phyloP scores from a whole-genome alignment of 2,797 vertebrate genomes.

The Galaxias olidus region DNA sequence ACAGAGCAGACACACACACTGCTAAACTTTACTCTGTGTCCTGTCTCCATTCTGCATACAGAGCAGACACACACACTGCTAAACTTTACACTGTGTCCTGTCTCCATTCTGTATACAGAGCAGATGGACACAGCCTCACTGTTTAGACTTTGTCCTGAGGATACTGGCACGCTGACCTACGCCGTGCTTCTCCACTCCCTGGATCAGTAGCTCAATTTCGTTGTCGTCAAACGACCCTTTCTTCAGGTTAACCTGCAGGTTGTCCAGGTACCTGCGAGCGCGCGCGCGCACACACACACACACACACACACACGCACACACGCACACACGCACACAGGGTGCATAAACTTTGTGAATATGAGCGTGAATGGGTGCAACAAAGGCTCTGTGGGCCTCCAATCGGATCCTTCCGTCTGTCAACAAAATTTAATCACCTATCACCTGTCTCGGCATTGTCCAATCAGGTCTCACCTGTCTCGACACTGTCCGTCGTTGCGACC shows the following conservation, averaged over 20 bases:
- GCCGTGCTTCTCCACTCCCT: constrained; percentile 83
- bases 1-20: constrained; percentile 5
- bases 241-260: constrained; percentile 75
- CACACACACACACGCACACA: background rate
- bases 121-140: background rate
- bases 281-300: constrained; percentile 10
- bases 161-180: constrained; percentile 84
- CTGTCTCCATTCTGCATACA: too few relatives aligned
- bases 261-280: constrained; percentile 81
- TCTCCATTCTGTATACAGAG: background rate
- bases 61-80: background rate
- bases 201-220: constrained; percentile 76
- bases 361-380: too few relatives aligned
- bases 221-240: constrained; percentile 80
- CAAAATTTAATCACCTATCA: constrained; percentile 36
- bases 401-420: too few relatives aligned
- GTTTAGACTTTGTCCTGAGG: background rate
- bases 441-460: background rate
- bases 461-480: constrained; percentile 81
- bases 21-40: too few relatives aligned
- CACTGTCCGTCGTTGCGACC: constrained; percentile 86
- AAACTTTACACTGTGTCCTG: background rate
- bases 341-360: too few relatives aligned
- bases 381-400: too few relatives aligned
- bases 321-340: constrained; percentile 3